Conservation (phyloP, 2,797 vertebrate species). For the Eurystomus glaucurus region DNA sequence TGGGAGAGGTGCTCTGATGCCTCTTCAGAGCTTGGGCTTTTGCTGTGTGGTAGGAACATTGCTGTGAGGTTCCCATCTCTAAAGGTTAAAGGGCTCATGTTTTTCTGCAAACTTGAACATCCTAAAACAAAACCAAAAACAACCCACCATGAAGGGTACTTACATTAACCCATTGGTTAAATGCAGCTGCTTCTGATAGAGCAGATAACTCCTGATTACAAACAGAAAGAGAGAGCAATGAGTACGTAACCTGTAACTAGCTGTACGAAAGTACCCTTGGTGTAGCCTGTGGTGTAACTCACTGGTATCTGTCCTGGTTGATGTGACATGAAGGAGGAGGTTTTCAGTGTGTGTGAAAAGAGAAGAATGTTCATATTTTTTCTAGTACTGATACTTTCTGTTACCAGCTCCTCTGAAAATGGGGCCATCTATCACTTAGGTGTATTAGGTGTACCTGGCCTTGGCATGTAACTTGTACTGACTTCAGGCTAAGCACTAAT, state of each 20-base stretch:
- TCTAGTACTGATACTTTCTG: neutral
- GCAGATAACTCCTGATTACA: conserved; percentile 86
- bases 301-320: neutral
- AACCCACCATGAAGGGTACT: conserved; percentile 72
- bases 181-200: conserved; percentile 85
- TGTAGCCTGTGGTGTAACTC: neutral
- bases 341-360: neutral
- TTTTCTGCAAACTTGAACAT: neutral
- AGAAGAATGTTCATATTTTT: neutral
- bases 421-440: neutral
- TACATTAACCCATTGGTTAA: conserved; percentile 90
- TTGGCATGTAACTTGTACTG: rapidly evolving
- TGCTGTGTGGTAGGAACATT: neutral
- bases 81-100: neutral
- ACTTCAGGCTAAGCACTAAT: neutral
- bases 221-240: conserved; percentile 9
- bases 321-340: neutral
- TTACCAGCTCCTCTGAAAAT: neutral
- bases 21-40: neutral
- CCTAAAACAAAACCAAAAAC: neutral
- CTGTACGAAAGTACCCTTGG: neutral
- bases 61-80: neutral
- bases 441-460: neutral
- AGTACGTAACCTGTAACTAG: neutral
- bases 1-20: neutral